Conservation (phyloP, 2,113 vertebrate genomes). For the Amia ocellicauda region DNA sequence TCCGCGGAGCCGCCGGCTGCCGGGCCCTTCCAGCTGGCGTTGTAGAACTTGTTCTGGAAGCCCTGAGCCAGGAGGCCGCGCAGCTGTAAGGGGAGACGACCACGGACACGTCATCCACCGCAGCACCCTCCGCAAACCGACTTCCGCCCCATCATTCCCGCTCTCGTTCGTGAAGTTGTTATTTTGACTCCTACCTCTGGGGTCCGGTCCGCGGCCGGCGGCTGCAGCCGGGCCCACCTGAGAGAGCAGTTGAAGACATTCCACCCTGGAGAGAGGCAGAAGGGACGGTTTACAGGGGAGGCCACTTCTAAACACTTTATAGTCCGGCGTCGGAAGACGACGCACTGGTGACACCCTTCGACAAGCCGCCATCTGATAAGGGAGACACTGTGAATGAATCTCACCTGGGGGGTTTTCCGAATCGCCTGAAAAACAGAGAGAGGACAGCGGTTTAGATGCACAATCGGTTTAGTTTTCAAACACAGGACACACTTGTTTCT, state of each 20-base stretch:
- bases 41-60: conserved; percentile 75
- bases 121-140: not conserved
- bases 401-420: conserved; percentile 73
- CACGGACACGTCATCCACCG: no score
- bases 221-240: no score
- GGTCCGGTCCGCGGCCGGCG: no score
- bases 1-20: not conserved
- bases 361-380: no score
- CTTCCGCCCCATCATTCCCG: not conserved
- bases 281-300: not conserved
- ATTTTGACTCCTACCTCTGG: no score
- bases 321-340: no score
- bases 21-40: conserved; percentile 34
- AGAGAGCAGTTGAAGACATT: conserved; percentile 60
- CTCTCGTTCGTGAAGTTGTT: no score
- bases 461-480: not conserved
- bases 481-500: not conserved
- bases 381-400: no score
- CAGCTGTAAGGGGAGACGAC: conserved; percentile 44
- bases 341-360: no score
- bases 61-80: conserved; percentile 51
- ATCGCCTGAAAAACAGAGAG: conserved; percentile 52
- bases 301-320: no score
- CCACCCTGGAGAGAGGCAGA: conserved; percentile 48
- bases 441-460: not conserved